These are phyloP conservation scores for Eudasyphora cyanicolor DNA, from an alignment of 2,888 invertebrate species.

Conservation along the genomic window DNA sequence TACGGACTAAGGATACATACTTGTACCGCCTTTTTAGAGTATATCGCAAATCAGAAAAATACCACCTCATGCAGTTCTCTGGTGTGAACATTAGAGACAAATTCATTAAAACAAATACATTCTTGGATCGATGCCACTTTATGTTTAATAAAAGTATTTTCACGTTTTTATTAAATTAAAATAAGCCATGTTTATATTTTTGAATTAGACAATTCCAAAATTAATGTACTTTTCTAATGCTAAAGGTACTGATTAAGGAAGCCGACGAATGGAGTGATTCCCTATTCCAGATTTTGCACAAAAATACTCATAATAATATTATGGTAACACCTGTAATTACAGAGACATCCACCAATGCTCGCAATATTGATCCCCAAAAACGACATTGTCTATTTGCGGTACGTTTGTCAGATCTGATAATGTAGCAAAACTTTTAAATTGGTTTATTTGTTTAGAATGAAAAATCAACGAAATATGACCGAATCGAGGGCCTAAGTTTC, in stretches of 20 bases:
- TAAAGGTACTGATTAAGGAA: constrained; percentile 74
- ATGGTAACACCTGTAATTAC: constrained; percentile 71
- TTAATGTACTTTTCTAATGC: neutral
- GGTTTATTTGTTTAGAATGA: constrained; percentile 67
- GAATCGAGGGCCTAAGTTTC: constrained; percentile 68
- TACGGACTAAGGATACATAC: too few relatives aligned
- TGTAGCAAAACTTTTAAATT: neutral
- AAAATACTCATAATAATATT: constrained; percentile 71
- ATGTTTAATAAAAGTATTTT: too few relatives aligned
- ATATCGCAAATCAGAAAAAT: too few relatives aligned
- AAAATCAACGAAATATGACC: constrained; percentile 53
- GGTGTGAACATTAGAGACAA: too few relatives aligned
- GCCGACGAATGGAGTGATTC: constrained; percentile 70
- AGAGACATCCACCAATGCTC: constrained; percentile 68
- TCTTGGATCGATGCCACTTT: too few relatives aligned
- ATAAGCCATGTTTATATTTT: too few relatives aligned
- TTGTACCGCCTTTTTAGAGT: too few relatives aligned
- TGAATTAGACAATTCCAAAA: neutral
- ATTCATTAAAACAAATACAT: too few relatives aligned
- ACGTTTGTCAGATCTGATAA: constrained; percentile 25
- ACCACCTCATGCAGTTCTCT: too few relatives aligned
- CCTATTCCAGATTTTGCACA: constrained; percentile 66
- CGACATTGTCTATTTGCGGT: constrained; percentile 74
- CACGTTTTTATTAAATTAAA: too few relatives aligned
- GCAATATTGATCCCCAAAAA: constrained; percentile 64